These are phyloP conservation scores for Trachelus iudaicus DNA, from an alignment of 2,888 invertebrate species.

Conservation along the genomic window DNA sequence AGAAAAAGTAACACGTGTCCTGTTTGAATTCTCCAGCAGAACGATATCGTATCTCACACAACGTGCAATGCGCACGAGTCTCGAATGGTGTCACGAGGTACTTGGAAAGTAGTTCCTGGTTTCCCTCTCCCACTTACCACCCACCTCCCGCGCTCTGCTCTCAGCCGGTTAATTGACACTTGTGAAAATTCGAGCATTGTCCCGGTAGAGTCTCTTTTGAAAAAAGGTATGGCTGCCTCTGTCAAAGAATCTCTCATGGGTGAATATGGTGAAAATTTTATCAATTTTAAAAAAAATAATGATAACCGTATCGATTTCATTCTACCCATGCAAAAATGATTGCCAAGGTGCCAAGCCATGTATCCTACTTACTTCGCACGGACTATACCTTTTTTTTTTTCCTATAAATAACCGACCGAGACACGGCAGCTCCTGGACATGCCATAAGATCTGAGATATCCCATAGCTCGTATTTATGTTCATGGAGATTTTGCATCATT, in stretches of 20 bases:
- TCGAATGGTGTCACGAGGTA: neutral
- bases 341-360: neutral
- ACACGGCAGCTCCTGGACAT: slow-evolving; percentile 53
- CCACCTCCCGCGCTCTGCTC: too few relatives aligned
- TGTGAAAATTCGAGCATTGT: neutral
- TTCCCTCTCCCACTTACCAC: neutral
- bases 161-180: neutral
- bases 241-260: too few relatives aligned
- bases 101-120: neutral
- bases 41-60: neutral
- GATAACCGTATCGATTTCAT: neutral
- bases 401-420: slow-evolving; percentile 41
- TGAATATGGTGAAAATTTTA: too few relatives aligned
- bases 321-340: neutral
- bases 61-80: neutral
- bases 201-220: neutral
- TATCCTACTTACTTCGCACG: neutral
- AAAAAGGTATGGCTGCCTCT: neutral
- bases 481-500: slow-evolving; percentile 64
- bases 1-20: neutral
- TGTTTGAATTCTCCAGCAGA: neutral
- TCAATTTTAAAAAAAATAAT: neutral
- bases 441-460: slow-evolving; percentile 59
- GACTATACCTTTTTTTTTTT: slow-evolving; percentile 10
- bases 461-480: slow-evolving; percentile 61